Base-by-base conservation (phyloP, 2,113 vertebrate genomes). In the Actinemys pallida region DNA sequence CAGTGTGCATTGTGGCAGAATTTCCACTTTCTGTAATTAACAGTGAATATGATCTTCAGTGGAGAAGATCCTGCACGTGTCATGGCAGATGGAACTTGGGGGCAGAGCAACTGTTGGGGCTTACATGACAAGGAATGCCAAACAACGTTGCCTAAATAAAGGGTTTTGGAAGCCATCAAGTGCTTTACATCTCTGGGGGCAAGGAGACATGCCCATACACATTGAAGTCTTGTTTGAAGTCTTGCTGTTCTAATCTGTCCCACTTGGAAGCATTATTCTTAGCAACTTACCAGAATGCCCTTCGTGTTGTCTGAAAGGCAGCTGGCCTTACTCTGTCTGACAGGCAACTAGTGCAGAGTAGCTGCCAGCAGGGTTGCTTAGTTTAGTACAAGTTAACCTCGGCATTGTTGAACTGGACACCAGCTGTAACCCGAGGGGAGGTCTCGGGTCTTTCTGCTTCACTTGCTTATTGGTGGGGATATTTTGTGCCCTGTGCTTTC, bases 381-480 rank as follows among this genome's bases (percentile, higher is more conserved):
- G 35, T 82, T 93, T 82, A 52, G 11, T 47, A 22, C 3, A 35
- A 81, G 31, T 59, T 62, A 65, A 29, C 24, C 0, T 1, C 17
- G 5, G 65, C 19, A 57, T 54, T 8, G 35, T 65, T 87, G 81
- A 93, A 52, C n/a, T 1, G 4, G 78, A 88, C 62, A n/a, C 35
- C 54, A 78, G 2, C 62, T 4, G 1, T 45, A 56, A 84, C 53
- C 35, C 22, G 5, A 29, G 25, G 42, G 20, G 39, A 0, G 31
- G 42, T 10, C 92, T 88, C 84, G 49, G 82, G 5, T 27, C 5
- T 92, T 94, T 59, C 56, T 95, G 90, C 90, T 85, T 92, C 86
- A 3, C 75, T 83, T 75, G n/a, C 50, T 84, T 0, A 54, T 88
- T 12, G 1, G 78, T 79, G 90, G 83, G 16, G n/a, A 72, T 29